Evolutionary conservation across 2,113 vertebrate species (phyloP).

Genomic region (Aptenodytes patagonicus): DNA sequence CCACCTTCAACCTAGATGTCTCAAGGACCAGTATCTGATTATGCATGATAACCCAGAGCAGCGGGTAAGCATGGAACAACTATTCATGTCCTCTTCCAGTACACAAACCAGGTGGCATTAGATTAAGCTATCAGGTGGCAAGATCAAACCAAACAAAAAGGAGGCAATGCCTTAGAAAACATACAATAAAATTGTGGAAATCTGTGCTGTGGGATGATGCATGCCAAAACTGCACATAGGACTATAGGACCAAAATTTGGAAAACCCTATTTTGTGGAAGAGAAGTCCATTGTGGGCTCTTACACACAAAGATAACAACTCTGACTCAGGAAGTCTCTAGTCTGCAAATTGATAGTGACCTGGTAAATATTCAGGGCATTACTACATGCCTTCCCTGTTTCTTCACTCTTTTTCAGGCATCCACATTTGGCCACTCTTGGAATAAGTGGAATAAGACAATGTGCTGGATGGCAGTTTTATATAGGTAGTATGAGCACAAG

Average conservation of each 20-base stretch:
- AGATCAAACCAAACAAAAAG: not conserved
- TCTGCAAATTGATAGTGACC: not conserved
- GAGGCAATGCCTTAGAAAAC: not conserved
- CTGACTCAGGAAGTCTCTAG: not conserved
- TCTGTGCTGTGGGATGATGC: not conserved
- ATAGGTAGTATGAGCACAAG: not conserved
- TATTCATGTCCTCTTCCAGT: not conserved
- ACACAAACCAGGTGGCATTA: not conserved
- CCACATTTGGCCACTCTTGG: not conserved
- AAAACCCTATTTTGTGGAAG: not conserved
- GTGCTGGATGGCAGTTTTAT: not conserved
- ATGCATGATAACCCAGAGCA: not conserved
- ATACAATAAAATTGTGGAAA: not conserved
- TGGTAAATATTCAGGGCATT: not conserved
- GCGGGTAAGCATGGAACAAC: not conserved
- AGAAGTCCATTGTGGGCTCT: not conserved
- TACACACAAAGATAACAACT: not conserved
- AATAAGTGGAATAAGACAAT: not conserved
- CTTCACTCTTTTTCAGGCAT: not conserved
- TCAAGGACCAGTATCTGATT: not conserved
- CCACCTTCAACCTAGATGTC: not conserved
- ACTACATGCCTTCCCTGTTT: not conserved
- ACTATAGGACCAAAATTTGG: not conserved
- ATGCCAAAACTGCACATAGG: not conserved
- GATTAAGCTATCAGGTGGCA: not conserved